phyloP scores from a whole-genome alignment of 1,140 invertebrate genomes.

The Drosophila kurseongensis region DNA sequence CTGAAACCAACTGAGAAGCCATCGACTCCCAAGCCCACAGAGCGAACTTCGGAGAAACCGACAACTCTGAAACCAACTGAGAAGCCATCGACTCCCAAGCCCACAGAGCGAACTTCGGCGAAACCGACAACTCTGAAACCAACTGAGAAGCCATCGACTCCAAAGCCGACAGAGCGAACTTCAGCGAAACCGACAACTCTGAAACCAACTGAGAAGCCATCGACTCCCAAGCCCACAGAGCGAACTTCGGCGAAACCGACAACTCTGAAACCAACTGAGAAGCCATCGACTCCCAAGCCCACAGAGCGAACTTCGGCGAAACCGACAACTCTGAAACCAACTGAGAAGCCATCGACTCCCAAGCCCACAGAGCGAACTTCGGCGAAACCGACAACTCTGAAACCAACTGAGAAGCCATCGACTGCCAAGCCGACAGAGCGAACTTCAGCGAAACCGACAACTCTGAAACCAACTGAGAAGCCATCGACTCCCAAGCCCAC shows the following conservation, averaged over 20 bases:
- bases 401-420: slow-evolving; percentile 3
- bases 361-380: slow-evolving; percentile 2
- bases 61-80: background rate
- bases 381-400: slow-evolving; percentile 8
- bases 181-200: background rate
- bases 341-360: background rate
- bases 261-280: background rate
- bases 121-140: slow-evolving; percentile 18
- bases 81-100: background rate
- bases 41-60: slow-evolving; percentile 6
- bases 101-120: background rate
- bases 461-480: background rate
- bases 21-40: slow-evolving; percentile 2
- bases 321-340: background rate
- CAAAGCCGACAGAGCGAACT: background rate
- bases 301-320: slow-evolving; percentile 11
- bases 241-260: background rate
- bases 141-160: background rate
- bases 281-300: slow-evolving; percentile 5
- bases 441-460: background rate
- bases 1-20: background rate
- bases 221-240: slow-evolving; percentile 7
- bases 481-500: slow-evolving; percentile 15
- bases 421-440: background rate
- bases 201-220: slow-evolving; percentile 3